Base-by-base conservation (phyloP, 2,888 invertebrate species). In the Melanostoma scalare region DNA sequence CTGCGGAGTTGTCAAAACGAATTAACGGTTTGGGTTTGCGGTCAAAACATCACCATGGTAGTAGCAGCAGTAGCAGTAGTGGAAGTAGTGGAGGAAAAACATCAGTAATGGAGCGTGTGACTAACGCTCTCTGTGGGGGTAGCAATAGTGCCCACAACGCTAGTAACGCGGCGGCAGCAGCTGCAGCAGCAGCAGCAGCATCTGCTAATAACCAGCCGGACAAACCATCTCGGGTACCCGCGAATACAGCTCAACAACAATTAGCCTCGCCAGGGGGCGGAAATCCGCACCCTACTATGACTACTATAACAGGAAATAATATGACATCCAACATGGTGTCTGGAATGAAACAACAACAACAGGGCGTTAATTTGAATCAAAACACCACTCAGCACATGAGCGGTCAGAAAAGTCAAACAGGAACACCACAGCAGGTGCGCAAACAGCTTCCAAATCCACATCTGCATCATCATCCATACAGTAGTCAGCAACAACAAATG, bases 21-120 rank as follows among this genome's bases (percentile, higher is more conserved):
- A 97, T 97, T 92, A 97, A 96, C 89, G 96, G 96, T 82, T 93
- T 96, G 87, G 94, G 95, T 68, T 92, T 95, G 89, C 94, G 95
- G 87, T 91, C 91, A 75, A 91, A 91, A 86, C 91, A 94, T 93
- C 91, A 91, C 86, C 92, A 93, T 89, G 89, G 89, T 86, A 86
- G 85, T 58, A 85, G 84, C 58, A 58, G 82, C 40, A 56, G 84
- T 65, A 90, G 90, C 85, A 89, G 89, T 79, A 86, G 86, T 77
- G 9, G 77, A 79, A 38, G 82, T 85, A 93, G 94, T 86, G 91
- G 92, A 81, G 92, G 92, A 82, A 93, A 93, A 88, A 92, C 94
- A 35, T 94, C 95, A 90, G 96, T 97, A 86, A 96, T 96, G 93
- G 97, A 97, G 91, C 94, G 96, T 87, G 96, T 97, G 76, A 96